Evolutionary conservation across 2,888 invertebrate genomes (phyloP).

Genomic region (Ametastegia equiseti): DNA sequence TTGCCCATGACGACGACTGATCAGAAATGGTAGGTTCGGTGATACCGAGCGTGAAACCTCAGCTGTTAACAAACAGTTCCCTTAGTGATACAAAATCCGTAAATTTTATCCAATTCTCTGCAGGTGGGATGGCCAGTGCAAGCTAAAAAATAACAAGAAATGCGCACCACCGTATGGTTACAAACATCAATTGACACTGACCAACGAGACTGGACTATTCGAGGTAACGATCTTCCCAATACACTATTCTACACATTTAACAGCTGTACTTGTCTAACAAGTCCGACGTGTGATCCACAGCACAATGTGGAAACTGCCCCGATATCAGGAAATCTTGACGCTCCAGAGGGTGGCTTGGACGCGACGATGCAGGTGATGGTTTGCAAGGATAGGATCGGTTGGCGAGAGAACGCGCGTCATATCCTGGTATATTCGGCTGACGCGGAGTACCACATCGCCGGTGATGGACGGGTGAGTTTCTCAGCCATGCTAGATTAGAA

Average conservation of each 20-base stretch:
- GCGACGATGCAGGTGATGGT: slow-evolving; percentile 92
- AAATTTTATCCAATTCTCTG: not conserved
- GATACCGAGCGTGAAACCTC: too few relatives aligned
- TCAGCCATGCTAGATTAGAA: too few relatives aligned
- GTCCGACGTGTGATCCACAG: slow-evolving; percentile 49
- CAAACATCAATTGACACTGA: slow-evolving; percentile 84
- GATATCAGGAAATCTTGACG: slow-evolving; percentile 80
- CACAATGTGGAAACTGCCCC: slow-evolving; percentile 73
- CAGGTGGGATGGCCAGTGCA: not conserved
- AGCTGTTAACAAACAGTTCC: not conserved
- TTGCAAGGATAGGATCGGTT: slow-evolving; percentile 84
- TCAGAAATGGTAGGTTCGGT: slow-evolving; percentile 71
- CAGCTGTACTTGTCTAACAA: not conserved
- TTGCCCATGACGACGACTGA: slow-evolving; percentile 80
- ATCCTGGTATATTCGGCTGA: slow-evolving; percentile 89
- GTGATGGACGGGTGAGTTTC: slow-evolving; percentile 77
- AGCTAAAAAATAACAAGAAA: not conserved
- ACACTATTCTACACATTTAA: not conserved
- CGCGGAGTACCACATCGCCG: slow-evolving; percentile 83
- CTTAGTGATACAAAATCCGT: not conserved
- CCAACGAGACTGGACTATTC: slow-evolving; percentile 78
- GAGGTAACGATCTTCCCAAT: slow-evolving; percentile 70
- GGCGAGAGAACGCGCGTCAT: slow-evolving; percentile 87
- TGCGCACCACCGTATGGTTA: slow-evolving; percentile 86
- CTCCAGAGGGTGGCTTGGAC: slow-evolving; percentile 91